phyloP scores from a whole-genome alignment of 1,140 invertebrate species.

The Streblospio benedicti region DNA sequence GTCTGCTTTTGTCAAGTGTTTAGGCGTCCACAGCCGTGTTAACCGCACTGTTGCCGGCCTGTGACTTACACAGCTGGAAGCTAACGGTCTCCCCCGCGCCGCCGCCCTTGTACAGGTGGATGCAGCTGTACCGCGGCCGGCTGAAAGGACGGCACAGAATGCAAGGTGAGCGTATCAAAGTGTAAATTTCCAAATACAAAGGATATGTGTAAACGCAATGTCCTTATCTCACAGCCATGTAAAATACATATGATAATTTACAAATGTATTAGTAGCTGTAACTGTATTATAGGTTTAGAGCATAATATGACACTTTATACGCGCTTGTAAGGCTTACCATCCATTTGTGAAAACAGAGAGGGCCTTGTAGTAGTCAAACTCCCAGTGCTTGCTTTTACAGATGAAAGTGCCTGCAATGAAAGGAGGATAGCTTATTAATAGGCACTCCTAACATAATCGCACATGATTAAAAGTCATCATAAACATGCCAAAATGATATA shows the following conservation, averaged over 20 bases:
- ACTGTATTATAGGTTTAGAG: neutral
- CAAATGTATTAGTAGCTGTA: neutral
- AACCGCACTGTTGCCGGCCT: neutral
- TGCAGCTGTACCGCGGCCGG: slow-evolving; percentile 11
- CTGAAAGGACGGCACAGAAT: neutral
- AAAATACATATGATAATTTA: neutral
- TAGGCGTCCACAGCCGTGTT: neutral
- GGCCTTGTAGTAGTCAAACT: slow-evolving; percentile 14
- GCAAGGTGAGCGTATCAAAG: too few relatives aligned
- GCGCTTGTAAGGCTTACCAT: slow-evolving; percentile 13
- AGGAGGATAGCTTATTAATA: too few relatives aligned
- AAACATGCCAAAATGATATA: too few relatives aligned
- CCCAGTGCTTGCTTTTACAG: slow-evolving; percentile 19
- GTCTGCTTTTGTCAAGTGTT: neutral
- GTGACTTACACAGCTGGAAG: slow-evolving; percentile 11
- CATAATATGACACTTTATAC: neutral
- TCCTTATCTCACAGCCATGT: neutral
- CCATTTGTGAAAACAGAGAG: slow-evolving; percentile 15
- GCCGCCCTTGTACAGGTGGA: slow-evolving; percentile 1
- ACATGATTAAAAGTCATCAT: too few relatives aligned
- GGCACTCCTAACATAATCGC: too few relatives aligned
- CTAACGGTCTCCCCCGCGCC: neutral
- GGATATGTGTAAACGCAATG: too few relatives aligned
- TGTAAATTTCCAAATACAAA: too few relatives aligned
- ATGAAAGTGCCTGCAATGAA: slow-evolving; percentile 17